These are phyloP conservation scores for Carassius carassius DNA, from an alignment of 2,113 vertebrate genomes.

Conservation along the genomic window DNA sequence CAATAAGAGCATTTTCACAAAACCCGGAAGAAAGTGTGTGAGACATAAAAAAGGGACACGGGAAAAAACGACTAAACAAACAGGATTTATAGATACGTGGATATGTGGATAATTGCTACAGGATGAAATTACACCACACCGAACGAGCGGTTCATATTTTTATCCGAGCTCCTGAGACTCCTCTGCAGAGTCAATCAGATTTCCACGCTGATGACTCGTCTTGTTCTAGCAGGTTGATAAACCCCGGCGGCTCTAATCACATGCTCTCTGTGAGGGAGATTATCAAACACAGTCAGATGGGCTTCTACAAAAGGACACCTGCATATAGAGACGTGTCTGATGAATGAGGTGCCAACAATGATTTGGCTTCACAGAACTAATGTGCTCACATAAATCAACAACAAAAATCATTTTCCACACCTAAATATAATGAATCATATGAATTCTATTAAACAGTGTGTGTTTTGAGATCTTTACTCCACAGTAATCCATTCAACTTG, in stretches of 20 bases:
- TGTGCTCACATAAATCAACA: not conserved
- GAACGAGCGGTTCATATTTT: not conserved
- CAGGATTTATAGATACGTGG: not conserved
- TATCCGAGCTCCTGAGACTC: conserved; percentile 7
- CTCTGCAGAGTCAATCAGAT: not conserved
- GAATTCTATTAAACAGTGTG: not conserved
- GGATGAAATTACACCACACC: conserved; percentile 3
- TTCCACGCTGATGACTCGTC: conserved; percentile 35
- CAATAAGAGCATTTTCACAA: conserved; percentile 7
- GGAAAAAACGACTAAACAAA: not conserved
- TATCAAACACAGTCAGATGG: conserved; percentile 40
- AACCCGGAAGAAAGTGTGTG: not conserved
- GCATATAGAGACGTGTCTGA: conserved; percentile 24
- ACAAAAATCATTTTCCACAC: not conserved
- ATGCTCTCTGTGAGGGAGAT: not conserved
- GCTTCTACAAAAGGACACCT: conserved; percentile 33
- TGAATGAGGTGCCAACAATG: conserved; percentile 1
- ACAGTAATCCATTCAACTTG: not conserved
- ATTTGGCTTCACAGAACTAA: not conserved
- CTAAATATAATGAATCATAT: not conserved
- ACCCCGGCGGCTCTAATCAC: not conserved
- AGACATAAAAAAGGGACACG: not conserved
- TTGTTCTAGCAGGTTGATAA: conserved; percentile 37
- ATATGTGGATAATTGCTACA: not conserved
- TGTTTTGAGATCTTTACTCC: not conserved